Evolutionary conservation across 2,113 vertebrate genomes (phyloP).

Genomic region (Saccopteryx leptura): DNA sequence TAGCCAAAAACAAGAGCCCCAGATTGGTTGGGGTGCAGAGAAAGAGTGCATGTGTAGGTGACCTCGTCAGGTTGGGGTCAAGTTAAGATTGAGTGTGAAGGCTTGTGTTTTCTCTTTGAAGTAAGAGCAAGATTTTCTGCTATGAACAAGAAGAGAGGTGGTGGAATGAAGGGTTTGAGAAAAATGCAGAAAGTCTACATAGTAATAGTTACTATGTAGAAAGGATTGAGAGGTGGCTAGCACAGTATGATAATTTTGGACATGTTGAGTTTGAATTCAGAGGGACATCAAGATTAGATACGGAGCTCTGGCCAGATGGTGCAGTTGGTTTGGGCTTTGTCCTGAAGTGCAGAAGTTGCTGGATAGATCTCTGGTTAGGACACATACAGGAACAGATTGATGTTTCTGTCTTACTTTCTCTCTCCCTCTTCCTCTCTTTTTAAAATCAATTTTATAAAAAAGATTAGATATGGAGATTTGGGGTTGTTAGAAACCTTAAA

Average conservation of each 20-base stretch:
- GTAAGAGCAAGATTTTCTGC: constrained; percentile 32
- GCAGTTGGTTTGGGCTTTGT: too few relatives aligned
- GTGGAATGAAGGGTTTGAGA: background rate
- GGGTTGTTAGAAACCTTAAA: constrained; percentile 42
- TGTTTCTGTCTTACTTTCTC: too few relatives aligned
- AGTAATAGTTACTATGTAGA: background rate
- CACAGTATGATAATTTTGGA: background rate
- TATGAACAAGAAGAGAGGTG: background rate
- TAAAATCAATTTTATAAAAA: too few relatives aligned
- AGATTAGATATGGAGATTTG: background rate
- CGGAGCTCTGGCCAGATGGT: background rate
- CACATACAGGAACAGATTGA: too few relatives aligned
- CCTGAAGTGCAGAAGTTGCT: too few relatives aligned
- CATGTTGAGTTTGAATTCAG: constrained; percentile 20
- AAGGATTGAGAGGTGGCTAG: background rate
- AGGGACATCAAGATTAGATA: background rate
- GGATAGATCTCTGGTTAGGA: too few relatives aligned
- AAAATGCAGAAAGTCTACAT: background rate
- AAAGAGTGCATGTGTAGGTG: background rate
- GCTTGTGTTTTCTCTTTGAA: constrained; percentile 36
- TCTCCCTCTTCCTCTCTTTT: too few relatives aligned
- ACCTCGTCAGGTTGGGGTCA: background rate
- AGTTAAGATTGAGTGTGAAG: background rate
- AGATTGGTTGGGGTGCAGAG: background rate
- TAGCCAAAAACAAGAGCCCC: constrained; percentile 10